Evolutionary conservation across 2,888 invertebrate genomes (phyloP), one percentile per base, ranked within the genome.

Genomic region (Listrodromus nycthemerus): DNA sequence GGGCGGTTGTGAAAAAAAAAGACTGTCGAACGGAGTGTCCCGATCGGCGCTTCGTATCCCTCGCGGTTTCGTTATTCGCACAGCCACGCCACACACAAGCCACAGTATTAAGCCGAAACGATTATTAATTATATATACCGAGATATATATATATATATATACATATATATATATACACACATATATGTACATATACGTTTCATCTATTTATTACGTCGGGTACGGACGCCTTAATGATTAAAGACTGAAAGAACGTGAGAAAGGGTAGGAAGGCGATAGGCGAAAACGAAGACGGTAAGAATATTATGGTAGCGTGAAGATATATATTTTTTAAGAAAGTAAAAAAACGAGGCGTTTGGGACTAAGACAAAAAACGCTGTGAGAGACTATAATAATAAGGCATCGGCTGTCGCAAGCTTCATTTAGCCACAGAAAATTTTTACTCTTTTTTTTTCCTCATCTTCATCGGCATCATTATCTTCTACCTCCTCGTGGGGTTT

Each of bases 101-200:
- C 48, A 52, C 82, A 82, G 82, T 82, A 82, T 82, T 82, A 82
- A 78, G 52, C 61, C 78, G 69, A 63, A 69, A 82, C 84, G 81
- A 82, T 79, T 82, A 80, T 84, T 85, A 80, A 77, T 79, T 84
- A 81, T 84, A 83, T 80, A 85, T 78, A 86, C 73, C 58, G 50
- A 63, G 63, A 76, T 52, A 61, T 73, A 70, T 63, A 79, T 37
- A 66, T 82, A 82, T 82, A 76, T 84, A 82, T 75, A 82, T 81
- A 78, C 84, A 67, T 58, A 65, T 65, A 76, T 41, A 61, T 66
- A 70, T 52, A 78, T 24, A 66, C 80, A 82, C 73, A 79, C 76
- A 82, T 75, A 82, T 83, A 76, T 84, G 10, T 41, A 70, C 13
- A 67, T 19, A 65, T 33, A 79, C 74, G 67, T 79, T 79, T 71